Evolutionary conservation across 2,113 vertebrate species (phyloP), one percentile per base, ranked within the genome.

Genomic region (Fulmarus glacialis): DNA sequence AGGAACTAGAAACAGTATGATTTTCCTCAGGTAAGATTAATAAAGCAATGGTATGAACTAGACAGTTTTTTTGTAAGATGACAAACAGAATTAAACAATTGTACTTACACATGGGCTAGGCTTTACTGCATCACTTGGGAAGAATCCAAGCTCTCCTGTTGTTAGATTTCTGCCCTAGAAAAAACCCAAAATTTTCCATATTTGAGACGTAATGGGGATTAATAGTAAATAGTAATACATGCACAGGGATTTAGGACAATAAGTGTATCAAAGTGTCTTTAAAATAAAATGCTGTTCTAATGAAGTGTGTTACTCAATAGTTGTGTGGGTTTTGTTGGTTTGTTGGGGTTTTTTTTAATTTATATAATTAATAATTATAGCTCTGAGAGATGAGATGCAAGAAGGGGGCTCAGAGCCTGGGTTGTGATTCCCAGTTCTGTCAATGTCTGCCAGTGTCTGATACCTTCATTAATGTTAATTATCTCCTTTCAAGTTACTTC

Each of bases 121-220:
- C 96, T 99, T 99, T 90, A 99, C 99, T 40, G 99, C 98, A 40
- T 99, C 98, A 88, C 99, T 99, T 77, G 99, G 99, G 95, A 99
- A 99, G 98, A 99, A 99, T 97, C 99, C 99, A 97, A 99, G 98
- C 84, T 99, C 99, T 96, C 99, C 99, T 29, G 99, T 99, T 66
- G 98, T 97, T 97, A 99, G 97, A 97, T 99, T 99, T 98, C 98
- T 99, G 82, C 99, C 99, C 99, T 99, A 98, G 89, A 98, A 73
- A 85, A 96, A 87, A 5, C 1, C 1, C 92, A 97, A 94, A 96
- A 95, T 96, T 94, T 5, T 83, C 89, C 77, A 97, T 17, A 73
- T 53, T 79, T 94, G n/a, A 96, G 45, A 84, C 34, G 79, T 42
- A 56, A 90, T 45, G 13, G 6, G 9, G 10, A 81, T 64, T 74